These are phyloP conservation scores for Noctua pronuba DNA, from an alignment of 2,888 invertebrate genomes.

Conservation along the genomic window DNA sequence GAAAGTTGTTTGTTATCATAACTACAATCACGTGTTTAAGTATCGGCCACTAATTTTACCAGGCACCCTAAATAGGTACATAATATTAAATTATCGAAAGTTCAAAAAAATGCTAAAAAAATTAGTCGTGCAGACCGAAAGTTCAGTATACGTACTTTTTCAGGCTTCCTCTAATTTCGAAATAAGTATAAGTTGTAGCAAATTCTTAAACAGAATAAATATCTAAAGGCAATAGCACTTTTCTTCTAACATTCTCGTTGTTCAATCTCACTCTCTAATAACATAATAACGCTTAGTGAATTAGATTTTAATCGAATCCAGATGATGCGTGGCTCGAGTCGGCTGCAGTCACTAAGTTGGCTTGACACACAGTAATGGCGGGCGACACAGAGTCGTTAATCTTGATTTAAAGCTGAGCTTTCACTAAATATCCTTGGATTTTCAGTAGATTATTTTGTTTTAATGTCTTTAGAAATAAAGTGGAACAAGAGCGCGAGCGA, in stretches of 20 bases:
- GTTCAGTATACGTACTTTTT: too few species aligned
- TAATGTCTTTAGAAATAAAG: constrained; percentile 11
- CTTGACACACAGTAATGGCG: constrained; percentile 61
- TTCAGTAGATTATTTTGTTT: constrained; percentile 28
- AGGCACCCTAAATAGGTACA: too few species aligned
- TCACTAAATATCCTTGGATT: constrained; percentile 42
- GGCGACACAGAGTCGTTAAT: constrained; percentile 67
- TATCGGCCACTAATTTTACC: too few species aligned
- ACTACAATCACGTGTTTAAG: too few species aligned
- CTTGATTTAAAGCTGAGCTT: constrained; percentile 61
- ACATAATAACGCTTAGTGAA: constrained; percentile 60
- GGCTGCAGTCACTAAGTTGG: constrained; percentile 60
- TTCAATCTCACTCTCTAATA: constrained; percentile 32
- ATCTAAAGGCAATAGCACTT: not conserved
- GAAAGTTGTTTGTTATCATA: too few species aligned
- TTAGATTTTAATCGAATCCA: constrained; percentile 69
- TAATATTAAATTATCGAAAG: too few species aligned
- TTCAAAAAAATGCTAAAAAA: too few species aligned
- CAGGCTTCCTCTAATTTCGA: too few species aligned
- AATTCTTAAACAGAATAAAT: not conserved
- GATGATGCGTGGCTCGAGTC: constrained; percentile 54
- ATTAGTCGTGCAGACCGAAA: too few species aligned
- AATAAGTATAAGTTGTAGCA: too few species aligned
- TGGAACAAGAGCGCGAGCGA: not conserved
- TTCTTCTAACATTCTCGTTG: constrained; percentile 8